Base-by-base conservation (phyloP, 2,797 vertebrate species). In the Corythornis leucogaster region DNA sequence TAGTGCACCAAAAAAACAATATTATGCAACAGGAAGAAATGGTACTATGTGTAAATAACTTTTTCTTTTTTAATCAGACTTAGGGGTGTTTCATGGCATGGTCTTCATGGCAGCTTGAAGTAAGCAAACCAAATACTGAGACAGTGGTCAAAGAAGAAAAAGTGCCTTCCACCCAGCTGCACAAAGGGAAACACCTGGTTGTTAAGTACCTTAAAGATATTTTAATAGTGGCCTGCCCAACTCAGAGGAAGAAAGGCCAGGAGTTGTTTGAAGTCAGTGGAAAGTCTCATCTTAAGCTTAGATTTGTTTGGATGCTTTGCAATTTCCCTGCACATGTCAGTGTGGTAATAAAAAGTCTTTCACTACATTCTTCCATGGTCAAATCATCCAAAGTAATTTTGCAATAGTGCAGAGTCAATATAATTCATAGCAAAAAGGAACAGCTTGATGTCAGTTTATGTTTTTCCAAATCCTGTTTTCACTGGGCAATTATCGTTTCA, bases 401-500 rank as follows among this genome's bases (percentile, higher is more conserved):
- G 92, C 89, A 87, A 83, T 51, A 87, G 64, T 48, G 57, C 80
- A 77, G 71, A 92, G 87, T 92, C 83, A 70, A 90, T 86, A 77
- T 82, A 92, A 94, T 94, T 94, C 93, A 88, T 48, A 85, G 92
- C 66, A 88, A 31, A 68, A 93, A 87, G 58, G 69, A 93, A 91
- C 69, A 87, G 92, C 81, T 87, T 90, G 84, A 83, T 95, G 86
- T 92, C 91, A 95, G 82, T 90, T 93, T 90, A 90, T 94, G 70
- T 84, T 95, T 89, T 80, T 53, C 82, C 77, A 85, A 92, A 94
- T 91, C 76, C 91, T 96, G 78, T 95, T 95, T 94, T 89, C 94
- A 87, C 62, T 90, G 79, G 67, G 91, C 70, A 95, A 95, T 94
- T 93, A 92, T 73, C 8, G 0, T 81, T 90, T 93, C 74, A 58